Evolutionary conservation across 2,888 invertebrate genomes (phyloP).

Genomic region (Nymphalis c-album): DNA sequence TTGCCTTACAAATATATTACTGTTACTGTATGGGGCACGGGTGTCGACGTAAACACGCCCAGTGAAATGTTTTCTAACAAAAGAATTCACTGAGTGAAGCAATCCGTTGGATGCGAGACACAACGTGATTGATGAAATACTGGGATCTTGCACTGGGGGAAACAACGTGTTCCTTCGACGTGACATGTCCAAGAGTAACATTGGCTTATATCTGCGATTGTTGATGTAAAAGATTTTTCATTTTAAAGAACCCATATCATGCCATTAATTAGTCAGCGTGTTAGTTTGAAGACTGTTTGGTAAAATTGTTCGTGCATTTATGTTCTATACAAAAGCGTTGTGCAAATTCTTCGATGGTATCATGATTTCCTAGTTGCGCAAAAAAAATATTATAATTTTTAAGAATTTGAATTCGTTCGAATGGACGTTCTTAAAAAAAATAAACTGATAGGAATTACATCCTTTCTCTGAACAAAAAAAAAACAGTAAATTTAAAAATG

Average conservation of each 20-base stretch:
- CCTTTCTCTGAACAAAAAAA: too few species aligned
- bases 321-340: too few species aligned
- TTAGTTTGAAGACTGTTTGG: too few species aligned
- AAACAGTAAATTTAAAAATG: too few species aligned
- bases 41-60: constrained; percentile 22
- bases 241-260: background rate
- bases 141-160: constrained; percentile 21
- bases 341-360: too few species aligned
- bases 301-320: too few species aligned
- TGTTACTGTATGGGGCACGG: constrained; percentile 6
- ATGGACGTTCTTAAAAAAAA: too few species aligned
- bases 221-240: background rate
- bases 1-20: constrained; percentile 3
- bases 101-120: constrained; percentile 24
- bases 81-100: constrained; percentile 29
- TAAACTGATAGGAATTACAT: too few species aligned
- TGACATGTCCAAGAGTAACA: constrained; percentile 21
- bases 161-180: constrained; percentile 11
- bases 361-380: too few species aligned
- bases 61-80: constrained; percentile 29
- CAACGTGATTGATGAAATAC: constrained; percentile 32
- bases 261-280: too few species aligned
- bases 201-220: constrained; percentile 7
- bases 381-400: too few species aligned
- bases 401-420: too few species aligned